Evolutionary conservation across 1,140 invertebrate genomes (phyloP).

Genomic region (Chironomus striatipennis): DNA sequence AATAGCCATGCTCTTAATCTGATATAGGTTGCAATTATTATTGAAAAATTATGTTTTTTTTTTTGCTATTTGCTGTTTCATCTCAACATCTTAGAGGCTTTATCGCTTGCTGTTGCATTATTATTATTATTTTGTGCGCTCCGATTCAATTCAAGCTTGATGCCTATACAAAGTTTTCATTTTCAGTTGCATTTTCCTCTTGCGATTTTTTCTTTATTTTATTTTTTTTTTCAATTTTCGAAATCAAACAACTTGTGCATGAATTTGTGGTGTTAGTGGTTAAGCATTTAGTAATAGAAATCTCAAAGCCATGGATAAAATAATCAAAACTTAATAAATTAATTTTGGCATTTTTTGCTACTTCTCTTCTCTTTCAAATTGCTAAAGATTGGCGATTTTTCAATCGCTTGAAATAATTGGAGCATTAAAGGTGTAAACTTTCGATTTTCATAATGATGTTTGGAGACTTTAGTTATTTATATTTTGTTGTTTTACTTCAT

Average conservation of each 20-base stretch:
- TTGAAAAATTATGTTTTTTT: slow-evolving; percentile 20
- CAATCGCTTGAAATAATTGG: not conserved
- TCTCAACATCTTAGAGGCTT: not conserved
- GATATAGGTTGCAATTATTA: slow-evolving; percentile 21
- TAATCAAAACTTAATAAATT: not conserved
- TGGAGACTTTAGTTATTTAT: no score
- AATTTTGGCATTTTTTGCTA: slow-evolving; percentile 5
- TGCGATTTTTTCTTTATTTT: not conserved
- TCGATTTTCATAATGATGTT: not conserved
- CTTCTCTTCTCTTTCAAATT: not conserved
- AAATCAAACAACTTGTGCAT: not conserved
- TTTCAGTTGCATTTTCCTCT: not conserved
- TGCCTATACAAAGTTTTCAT: no score
- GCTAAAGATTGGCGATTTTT: not conserved
- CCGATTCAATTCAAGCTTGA: not conserved
- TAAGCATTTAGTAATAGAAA: slow-evolving; percentile 2
- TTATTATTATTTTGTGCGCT: slow-evolving; percentile 20
- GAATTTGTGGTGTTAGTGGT: not conserved
- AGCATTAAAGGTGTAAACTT: slow-evolving; percentile 13
- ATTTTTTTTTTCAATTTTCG: not conserved
- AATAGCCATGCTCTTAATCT: slow-evolving; percentile 8
- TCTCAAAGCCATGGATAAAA: slow-evolving; percentile 7
- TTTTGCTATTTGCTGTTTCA: slow-evolving; percentile 4
- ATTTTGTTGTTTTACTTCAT: no score
- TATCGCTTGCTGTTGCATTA: slow-evolving; percentile 13